Conservation (phyloP, 2,888 invertebrate genomes). For the Chironomus tentans region DNA sequence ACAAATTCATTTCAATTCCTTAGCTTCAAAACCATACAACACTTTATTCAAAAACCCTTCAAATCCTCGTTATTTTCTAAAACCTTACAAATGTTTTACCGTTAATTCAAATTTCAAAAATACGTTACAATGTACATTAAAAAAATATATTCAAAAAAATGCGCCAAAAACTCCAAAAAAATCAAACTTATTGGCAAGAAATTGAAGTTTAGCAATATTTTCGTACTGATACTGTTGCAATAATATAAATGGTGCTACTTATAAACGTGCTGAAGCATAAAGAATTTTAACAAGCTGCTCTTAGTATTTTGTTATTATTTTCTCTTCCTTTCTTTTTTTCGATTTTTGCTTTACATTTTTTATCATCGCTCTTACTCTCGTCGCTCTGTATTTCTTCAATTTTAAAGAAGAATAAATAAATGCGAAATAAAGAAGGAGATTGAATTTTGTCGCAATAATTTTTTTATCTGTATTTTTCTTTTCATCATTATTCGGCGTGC, state of each 20-base stretch:
- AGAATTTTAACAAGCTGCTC: conserved; percentile 20
- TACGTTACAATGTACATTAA: too few relatives aligned
- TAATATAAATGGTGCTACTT: background rate
- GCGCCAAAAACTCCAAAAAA: background rate
- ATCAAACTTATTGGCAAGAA: background rate
- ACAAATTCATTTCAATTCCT: too few relatives aligned
- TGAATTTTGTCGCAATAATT: conserved; percentile 25
- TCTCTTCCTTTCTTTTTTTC: too few relatives aligned
- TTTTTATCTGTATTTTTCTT: conserved; percentile 9
- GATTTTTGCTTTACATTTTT: background rate
- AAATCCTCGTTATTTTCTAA: too few relatives aligned
- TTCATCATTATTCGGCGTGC: conserved; percentile 19
- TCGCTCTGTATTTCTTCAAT: background rate
- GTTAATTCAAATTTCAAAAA: too few relatives aligned
- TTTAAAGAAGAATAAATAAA: background rate
- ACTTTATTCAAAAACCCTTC: background rate
- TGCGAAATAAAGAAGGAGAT: background rate
- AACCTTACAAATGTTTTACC: too few relatives aligned
- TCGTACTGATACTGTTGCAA: background rate
- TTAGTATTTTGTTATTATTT: too few relatives aligned
- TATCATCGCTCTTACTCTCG: conserved; percentile 1
- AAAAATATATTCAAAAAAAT: background rate
- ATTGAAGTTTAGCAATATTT: background rate
- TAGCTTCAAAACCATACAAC: background rate
- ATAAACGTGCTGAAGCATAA: background rate